Evolutionary conservation across 2,113 vertebrate species (phyloP), one percentile per base, ranked within the genome.

Genomic region (Vidua chalybeata): DNA sequence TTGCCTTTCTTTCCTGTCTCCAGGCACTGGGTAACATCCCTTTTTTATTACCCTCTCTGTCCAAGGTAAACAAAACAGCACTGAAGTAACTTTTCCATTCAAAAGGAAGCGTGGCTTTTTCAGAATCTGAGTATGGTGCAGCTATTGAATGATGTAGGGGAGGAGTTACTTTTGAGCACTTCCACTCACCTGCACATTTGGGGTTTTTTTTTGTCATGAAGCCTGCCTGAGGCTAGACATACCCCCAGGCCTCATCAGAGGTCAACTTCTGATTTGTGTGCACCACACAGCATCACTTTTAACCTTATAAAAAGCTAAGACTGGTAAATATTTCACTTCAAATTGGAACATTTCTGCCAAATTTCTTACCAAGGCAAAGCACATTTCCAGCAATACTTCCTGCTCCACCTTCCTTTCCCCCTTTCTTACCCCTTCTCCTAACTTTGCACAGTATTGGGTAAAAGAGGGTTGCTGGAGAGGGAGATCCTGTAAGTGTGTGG

Each of bases 81-180:
- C 52, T 62, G n/a, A 66, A 71, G 21, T 15, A 78, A 26, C 17
- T 56, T 22, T 69, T 33, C 49, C 10, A 1, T 19, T 14, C 11
- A 39, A 48, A 23, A 80, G 15, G 11, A 45, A 12, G 9, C 3
- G 10, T 41, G 26, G 11, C n/a, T 48, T 48, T 21, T 30, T 33
- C 46, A 78, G 51, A 26, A 15, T 8, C 61, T 7, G 31, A 51
- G 33, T 6, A 15, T 23, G 51, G 37, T 2, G 3, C 41, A 74
- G 46, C 10, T 43, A 0, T 3, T 30, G 23, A 48, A 37, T 1
- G 7, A 7, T 9, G 43, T 11, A 7, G 27, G 26, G 9, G 4
- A n/a, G 11, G 31, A 35, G 2, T 28, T 39, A 20, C 43, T 59
- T 52, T 18, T 13, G 59, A 67, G 19, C 5, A 28, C 28, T 61